Percentiles rank a stretch among this genome's conserved stretches.
These are phyloP conservation scores for Parnassius apollo DNA, from an alignment of 2,888 invertebrate genomes.

Conservation along the genomic window DNA sequence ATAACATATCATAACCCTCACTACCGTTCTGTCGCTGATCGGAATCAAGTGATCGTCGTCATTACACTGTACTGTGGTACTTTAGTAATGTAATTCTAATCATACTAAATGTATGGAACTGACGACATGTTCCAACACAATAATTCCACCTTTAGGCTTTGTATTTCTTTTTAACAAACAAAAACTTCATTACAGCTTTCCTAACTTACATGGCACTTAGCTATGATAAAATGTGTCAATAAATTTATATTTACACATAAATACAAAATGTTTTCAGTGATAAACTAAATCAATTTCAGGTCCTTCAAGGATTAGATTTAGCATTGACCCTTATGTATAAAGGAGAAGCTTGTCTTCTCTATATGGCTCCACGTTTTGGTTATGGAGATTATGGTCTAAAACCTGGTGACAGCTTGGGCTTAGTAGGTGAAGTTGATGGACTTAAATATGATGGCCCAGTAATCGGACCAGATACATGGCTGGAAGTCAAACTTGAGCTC, in stretches of 20 bases:
- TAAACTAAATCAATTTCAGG: constrained; percentile 47
- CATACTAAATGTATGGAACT: too few relatives aligned
- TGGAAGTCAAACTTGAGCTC: constrained; percentile 87
- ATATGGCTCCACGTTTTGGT: constrained; percentile 89
- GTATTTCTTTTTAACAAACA: too few relatives aligned
- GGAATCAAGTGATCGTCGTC: too few relatives aligned
- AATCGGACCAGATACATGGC: constrained; percentile 84
- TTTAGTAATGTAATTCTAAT: too few relatives aligned
- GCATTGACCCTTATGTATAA: constrained; percentile 91
- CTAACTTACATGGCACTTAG: too few relatives aligned
- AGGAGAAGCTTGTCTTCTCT: constrained; percentile 88
- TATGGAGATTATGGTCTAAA: constrained; percentile 89
- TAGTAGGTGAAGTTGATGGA: constrained; percentile 57
- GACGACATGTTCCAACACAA: too few relatives aligned
- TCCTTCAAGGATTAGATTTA: constrained; percentile 91
- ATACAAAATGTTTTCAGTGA: not conserved
- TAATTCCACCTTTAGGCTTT: too few relatives aligned
- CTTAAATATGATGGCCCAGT: constrained; percentile 70
- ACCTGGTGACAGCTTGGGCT: constrained; percentile 63
- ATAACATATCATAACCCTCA: too few relatives aligned
- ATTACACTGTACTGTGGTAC: too few relatives aligned
- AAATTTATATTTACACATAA: not conserved
- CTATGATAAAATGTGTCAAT: too few relatives aligned
- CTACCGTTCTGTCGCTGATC: too few relatives aligned
- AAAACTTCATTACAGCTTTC: too few relatives aligned